Percentiles rank a stretch among this genome's conserved stretches.
These are phyloP conservation scores for Mycteria americana DNA, from an alignment of 2,797 vertebrate species.

Conservation along the genomic window DNA sequence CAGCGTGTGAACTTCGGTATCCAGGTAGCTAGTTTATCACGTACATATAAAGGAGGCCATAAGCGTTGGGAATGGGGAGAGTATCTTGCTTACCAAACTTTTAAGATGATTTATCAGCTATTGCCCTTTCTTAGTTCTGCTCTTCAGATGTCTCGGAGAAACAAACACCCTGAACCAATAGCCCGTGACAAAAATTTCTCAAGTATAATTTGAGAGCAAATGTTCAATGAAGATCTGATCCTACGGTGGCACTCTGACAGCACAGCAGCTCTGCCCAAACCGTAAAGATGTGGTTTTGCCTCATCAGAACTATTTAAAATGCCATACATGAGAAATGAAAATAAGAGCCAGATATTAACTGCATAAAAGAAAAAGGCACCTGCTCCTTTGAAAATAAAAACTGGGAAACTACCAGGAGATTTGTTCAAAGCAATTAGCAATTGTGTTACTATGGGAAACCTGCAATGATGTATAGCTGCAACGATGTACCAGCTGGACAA, in stretches of 20 bases:
- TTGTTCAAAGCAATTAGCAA: background rate
- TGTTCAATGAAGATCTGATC: background rate
- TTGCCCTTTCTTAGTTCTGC: background rate
- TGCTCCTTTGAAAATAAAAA: background rate
- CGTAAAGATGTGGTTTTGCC: background rate
- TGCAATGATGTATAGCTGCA: background rate
- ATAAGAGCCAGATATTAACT: background rate
- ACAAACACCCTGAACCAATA: background rate
- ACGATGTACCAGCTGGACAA: background rate
- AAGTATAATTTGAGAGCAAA: background rate
- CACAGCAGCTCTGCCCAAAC: background rate
- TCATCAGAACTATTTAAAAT: background rate
- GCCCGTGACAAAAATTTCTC: background rate
- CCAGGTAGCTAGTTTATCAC: background rate
- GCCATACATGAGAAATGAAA: background rate
- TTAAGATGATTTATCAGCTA: background rate
- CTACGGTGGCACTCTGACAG: background rate
- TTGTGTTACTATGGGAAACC: background rate
- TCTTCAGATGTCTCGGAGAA: background rate
- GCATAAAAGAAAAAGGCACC: background rate
- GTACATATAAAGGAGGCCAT: background rate
- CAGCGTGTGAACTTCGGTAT: background rate
- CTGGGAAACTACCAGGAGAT: background rate
- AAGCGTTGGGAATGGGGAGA: background rate
- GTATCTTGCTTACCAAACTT: background rate